These are phyloP conservation scores for Agrotis clavis DNA, from an alignment of 2,888 invertebrate genomes.

Conservation along the genomic window DNA sequence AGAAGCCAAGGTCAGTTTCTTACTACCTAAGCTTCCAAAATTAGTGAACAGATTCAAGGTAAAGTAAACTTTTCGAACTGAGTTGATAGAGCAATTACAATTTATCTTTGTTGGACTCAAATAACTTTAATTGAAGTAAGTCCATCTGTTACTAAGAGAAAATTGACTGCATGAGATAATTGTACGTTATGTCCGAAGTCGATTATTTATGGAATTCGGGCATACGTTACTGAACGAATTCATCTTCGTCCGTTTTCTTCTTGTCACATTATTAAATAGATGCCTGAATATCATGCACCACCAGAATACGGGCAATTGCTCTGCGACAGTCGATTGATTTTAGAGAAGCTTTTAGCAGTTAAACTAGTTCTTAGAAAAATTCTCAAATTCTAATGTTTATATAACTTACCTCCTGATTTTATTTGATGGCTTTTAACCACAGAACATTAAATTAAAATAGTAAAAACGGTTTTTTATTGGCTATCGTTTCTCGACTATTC, in stretches of 20 bases:
- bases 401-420: constrained; percentile 1
- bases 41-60: not conserved
- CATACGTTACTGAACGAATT: too few species aligned
- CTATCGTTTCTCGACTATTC: constrained; percentile 23
- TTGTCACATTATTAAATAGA: too few species aligned
- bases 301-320: too few species aligned
- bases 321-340: not conserved
- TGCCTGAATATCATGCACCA: too few species aligned
- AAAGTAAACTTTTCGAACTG: constrained; percentile 1
- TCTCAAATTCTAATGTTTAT: not conserved
- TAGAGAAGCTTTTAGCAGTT: not conserved
- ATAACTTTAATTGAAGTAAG: not conserved
- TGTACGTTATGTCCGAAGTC: too few species aligned
- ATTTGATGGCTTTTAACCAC: constrained; percentile 1
- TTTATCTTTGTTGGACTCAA: not conserved
- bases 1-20: not conserved
- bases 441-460: constrained; percentile 20
- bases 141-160: too few species aligned
- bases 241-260: too few species aligned
- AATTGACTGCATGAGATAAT: not conserved
- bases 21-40: not conserved
- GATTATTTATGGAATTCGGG: too few species aligned
- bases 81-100: constrained; percentile 17
- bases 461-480: not conserved
- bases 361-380: not conserved